Evolutionary conservation across 2,113 vertebrate species (phyloP).

Genomic region (Sapajus apella): DNA sequence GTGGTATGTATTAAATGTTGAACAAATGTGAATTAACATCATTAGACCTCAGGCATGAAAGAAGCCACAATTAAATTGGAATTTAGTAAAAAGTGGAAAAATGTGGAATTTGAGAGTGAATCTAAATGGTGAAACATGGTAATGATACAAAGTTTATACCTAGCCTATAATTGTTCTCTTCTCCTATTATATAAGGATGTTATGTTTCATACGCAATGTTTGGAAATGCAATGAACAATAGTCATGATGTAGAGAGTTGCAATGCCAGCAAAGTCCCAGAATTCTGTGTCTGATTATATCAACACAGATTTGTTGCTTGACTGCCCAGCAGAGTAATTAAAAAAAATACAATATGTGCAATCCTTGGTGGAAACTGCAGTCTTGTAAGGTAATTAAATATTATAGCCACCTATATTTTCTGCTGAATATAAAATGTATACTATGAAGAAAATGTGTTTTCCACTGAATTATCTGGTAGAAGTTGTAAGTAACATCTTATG

Average conservation of each 20-base stretch:
- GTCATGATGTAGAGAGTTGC: not conserved
- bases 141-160: not conserved
- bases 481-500: not conserved
- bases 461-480: not conserved
- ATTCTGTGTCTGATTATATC: not conserved
- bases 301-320: not conserved
- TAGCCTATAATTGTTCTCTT: not conserved
- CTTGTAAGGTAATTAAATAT: not conserved
- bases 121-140: not conserved
- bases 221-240: not conserved
- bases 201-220: not conserved
- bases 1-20: not conserved
- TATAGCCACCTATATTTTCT: not conserved
- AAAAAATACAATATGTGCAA: not conserved
- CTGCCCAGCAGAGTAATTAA: not conserved
- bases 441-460: not conserved
- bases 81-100: not conserved
- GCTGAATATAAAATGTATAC: not conserved
- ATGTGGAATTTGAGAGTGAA: not conserved
- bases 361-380: not conserved
- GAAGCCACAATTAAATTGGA: not conserved
- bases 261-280: not conserved
- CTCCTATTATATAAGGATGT: not conserved
- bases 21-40: not conserved
- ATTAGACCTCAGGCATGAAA: not conserved